Evolutionary conservation across 2,888 invertebrate genomes (phyloP).

Genomic region (Epirrita christyi): DNA sequence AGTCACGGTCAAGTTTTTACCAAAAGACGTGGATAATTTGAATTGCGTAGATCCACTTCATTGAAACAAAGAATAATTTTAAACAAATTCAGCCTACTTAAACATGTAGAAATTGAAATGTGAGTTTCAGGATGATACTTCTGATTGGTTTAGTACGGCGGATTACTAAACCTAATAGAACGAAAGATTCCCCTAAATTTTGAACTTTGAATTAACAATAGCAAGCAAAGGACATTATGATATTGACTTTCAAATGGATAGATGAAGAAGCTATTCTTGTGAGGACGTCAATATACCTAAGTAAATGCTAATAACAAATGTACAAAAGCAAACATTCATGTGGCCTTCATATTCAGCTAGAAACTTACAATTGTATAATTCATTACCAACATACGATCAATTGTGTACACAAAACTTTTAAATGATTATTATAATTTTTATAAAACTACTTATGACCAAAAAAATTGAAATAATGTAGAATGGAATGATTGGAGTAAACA

Average conservation of each 20-base stretch:
- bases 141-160: no score
- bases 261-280: background rate
- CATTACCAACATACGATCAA: conserved; percentile 18
- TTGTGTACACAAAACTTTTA: background rate
- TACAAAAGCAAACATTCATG: conserved; percentile 33
- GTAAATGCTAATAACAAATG: background rate
- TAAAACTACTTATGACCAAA: no score
- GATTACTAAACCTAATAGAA: no score
- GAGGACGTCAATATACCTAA: conserved; percentile 16
- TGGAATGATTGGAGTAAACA: no score
- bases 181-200: no score
- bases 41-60: background rate
- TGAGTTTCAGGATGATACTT: no score
- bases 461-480: no score
- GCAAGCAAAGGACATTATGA: background rate
- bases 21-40: background rate
- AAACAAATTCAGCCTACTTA: background rate
- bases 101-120: no score
- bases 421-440: no score
- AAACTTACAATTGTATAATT: conserved; percentile 35
- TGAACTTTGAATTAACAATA: no score
- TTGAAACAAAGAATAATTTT: background rate
- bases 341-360: conserved; percentile 32
- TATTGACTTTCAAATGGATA: background rate
- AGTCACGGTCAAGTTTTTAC: background rate